Conservation (phyloP, 2,113 vertebrate genomes). For the Corynorhinus townsendii region DNA sequence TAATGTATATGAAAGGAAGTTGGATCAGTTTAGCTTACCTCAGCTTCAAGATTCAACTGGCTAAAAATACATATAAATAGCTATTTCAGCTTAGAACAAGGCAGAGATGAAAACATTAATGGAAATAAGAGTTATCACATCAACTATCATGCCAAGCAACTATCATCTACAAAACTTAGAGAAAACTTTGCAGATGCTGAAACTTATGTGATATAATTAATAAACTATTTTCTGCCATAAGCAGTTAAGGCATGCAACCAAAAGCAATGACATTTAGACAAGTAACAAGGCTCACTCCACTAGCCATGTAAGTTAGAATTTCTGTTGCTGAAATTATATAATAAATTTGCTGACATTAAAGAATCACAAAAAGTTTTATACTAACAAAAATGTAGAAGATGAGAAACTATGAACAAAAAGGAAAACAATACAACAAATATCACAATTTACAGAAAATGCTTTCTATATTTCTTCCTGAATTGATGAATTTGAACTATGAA, state of each 20-base stretch:
- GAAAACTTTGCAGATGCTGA: background rate
- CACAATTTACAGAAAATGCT: background rate
- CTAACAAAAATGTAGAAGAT: background rate
- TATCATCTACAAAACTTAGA: background rate
- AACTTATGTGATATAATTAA: background rate
- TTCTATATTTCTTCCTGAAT: background rate
- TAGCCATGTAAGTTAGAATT: background rate
- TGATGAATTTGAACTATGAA: background rate
- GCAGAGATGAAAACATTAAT: background rate
- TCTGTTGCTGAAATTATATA: background rate
- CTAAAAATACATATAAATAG: background rate
- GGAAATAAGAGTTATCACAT: background rate
- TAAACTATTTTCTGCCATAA: background rate
- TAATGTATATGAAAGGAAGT: background rate
- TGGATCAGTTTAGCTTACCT: background rate
- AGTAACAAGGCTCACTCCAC: background rate
- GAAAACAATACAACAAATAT: background rate
- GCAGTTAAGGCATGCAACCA: background rate
- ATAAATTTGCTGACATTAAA: background rate
- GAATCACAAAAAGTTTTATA: background rate
- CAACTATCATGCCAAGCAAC: background rate
- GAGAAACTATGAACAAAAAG: background rate
- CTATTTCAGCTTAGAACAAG: constrained; percentile 24
- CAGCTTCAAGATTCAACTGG: constrained; percentile 18
- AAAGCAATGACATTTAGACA: background rate